These are phyloP conservation scores for Cantharis flavilabris DNA, from an alignment of 2,888 invertebrate species.

Conservation along the genomic window DNA sequence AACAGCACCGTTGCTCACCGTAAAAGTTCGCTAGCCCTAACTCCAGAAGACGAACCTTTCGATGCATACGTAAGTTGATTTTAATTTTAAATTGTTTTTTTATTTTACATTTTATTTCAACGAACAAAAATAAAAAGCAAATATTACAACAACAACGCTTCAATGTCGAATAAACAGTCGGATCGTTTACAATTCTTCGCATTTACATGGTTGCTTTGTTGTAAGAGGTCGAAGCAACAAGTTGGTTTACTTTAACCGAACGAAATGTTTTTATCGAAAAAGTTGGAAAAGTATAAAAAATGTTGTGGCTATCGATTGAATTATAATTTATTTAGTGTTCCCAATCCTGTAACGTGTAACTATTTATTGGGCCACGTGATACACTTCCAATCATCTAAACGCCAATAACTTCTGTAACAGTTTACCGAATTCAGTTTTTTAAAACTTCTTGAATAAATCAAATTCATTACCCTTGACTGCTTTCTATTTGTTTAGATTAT, in stretches of 20 bases:
- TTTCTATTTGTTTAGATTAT: too few relatives aligned
- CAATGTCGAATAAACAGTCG: too few relatives aligned
- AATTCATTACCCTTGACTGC: too few relatives aligned
- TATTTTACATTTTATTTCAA: not conserved
- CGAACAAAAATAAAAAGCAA: not conserved
- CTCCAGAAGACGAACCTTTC: constrained; percentile 72
- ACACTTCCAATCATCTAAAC: not conserved
- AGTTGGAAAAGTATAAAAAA: not conserved
- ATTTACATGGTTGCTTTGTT: not conserved
- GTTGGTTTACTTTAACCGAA: not conserved
- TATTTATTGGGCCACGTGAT: not conserved
- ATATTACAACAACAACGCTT: not conserved
- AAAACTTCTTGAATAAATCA: too few relatives aligned
- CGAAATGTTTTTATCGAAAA: too few relatives aligned
- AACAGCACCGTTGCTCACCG: constrained; percentile 62
- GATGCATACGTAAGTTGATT: constrained; percentile 68
- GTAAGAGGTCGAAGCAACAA: not conserved
- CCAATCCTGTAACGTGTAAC: not conserved
- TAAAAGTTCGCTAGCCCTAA: constrained; percentile 71
- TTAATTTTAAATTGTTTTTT: not conserved
- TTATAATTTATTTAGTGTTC: not conserved
- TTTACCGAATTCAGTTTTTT: too few relatives aligned
- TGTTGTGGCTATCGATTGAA: not conserved
- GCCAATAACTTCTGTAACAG: not conserved
- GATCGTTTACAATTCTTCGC: not conserved